These are phyloP conservation scores for Semnornis frantzii DNA, from an alignment of 2,113 vertebrate genomes.

Conservation along the genomic window DNA sequence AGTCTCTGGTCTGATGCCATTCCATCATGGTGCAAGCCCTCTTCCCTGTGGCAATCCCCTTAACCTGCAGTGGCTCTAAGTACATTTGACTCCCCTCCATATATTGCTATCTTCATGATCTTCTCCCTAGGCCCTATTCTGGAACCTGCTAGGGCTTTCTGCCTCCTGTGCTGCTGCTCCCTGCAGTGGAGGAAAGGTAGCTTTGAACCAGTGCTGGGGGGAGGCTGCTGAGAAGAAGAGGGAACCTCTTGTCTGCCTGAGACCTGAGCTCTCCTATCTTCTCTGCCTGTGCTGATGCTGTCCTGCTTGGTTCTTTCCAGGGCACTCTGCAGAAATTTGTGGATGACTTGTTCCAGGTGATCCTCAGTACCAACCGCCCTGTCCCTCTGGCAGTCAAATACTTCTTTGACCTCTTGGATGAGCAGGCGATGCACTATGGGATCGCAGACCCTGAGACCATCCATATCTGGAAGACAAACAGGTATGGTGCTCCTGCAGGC, in stretches of 20 bases:
- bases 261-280: background rate
- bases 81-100: background rate
- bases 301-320: constrained; percentile 62
- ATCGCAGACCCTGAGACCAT: constrained; percentile 94
- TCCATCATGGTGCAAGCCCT: background rate
- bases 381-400: constrained; percentile 96
- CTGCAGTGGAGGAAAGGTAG: background rate
- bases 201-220: background rate
- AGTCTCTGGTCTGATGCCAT: too few relatives aligned
- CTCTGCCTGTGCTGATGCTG: background rate
- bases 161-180: background rate
- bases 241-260: background rate
- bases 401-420: constrained; percentile 96
- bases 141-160: background rate
- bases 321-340: constrained; percentile 98
- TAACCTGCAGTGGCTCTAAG: background rate
- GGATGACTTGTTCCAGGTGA: constrained; percentile 95
- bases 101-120: background rate
- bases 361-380: constrained; percentile 92
- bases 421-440: constrained; percentile 88
- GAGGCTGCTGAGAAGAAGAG: background rate
- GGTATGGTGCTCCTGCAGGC: constrained; percentile 66
- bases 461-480: constrained; percentile 99
- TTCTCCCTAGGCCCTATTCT: background rate
- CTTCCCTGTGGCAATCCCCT: background rate